Evolutionary conservation across 1,140 invertebrate species (phyloP).

Genomic region (Hormaphis cornu): DNA sequence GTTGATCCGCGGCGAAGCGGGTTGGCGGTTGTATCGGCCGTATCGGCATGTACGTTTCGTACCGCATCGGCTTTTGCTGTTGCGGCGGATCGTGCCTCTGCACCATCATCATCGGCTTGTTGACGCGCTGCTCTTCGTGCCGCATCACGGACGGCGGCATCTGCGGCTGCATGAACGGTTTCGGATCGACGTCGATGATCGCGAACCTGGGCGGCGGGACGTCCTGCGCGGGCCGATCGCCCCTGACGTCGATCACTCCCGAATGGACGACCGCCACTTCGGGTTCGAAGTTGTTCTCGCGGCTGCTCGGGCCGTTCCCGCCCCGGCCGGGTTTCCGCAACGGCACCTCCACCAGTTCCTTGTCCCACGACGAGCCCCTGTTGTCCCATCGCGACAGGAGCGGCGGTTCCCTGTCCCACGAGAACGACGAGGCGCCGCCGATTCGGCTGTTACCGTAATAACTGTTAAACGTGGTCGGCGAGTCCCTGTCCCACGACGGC

Average conservation of each 20-base stretch:
- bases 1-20: not conserved
- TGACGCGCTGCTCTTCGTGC: not conserved
- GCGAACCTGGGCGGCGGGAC: not conserved
- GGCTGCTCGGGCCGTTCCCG: not conserved
- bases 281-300: not conserved
- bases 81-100: not conserved
- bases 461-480: too few species aligned
- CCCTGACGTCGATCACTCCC: constrained; percentile 8
- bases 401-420: not conserved
- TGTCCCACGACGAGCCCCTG: not conserved
- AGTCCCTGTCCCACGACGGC: not conserved
- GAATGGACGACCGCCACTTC: constrained; percentile 13
- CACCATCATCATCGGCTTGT: not conserved
- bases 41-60: not conserved
- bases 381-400: too few species aligned
- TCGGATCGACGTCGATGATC: constrained; percentile 6
- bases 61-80: not conserved
- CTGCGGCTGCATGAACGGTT: not conserved
- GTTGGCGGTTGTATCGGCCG: not conserved
- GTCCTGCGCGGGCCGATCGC: not conserved
- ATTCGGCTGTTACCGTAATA: not conserved
- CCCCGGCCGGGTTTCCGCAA: not conserved
- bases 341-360: constrained; percentile 7
- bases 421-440: not conserved
- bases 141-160: not conserved